Evolutionary conservation across 2,888 invertebrate genomes (phyloP).

Genomic region (Oegoconia quadripuncta): DNA sequence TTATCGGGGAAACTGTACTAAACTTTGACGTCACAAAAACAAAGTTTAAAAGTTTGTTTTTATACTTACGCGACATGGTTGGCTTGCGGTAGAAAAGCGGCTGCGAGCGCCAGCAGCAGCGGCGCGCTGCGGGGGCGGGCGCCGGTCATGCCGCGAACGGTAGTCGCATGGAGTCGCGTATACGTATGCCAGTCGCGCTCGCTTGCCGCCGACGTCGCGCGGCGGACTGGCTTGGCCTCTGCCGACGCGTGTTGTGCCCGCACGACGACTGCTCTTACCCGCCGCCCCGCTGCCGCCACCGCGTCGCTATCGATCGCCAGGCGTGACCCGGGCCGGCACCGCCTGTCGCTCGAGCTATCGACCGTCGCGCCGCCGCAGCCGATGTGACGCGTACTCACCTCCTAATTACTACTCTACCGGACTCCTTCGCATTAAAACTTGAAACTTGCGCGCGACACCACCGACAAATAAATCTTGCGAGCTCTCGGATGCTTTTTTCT

Average conservation of each 20-base stretch:
- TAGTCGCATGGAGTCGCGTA: conserved; percentile 63
- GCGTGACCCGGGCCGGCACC: conserved; percentile 69
- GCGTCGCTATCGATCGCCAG: conserved; percentile 56
- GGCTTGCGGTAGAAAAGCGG: conserved; percentile 77
- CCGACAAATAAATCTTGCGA: too few relatives aligned
- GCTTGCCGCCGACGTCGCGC: conserved; percentile 49
- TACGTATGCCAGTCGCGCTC: conserved; percentile 31
- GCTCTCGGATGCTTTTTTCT: too few relatives aligned
- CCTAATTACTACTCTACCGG: conserved; percentile 52
- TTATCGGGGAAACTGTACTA: conserved; percentile 25
- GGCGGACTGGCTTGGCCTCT: conserved; percentile 52
- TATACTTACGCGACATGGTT: conserved; percentile 82
- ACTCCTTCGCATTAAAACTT: conserved; percentile 55
- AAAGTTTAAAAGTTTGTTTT: conserved; percentile 12
- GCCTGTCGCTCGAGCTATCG: conserved; percentile 65
- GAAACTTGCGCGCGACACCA: conserved; percentile 47
- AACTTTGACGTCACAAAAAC: conserved; percentile 27
- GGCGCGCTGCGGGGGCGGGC: conserved; percentile 81
- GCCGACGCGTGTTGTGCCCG: conserved; percentile 44
- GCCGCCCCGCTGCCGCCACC: conserved; percentile 47
- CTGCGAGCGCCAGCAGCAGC: conserved; percentile 80
- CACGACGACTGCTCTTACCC: conserved; percentile 60
- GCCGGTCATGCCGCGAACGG: conserved; percentile 67
- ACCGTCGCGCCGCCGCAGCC: conserved; percentile 64
- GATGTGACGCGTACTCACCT: conserved; percentile 58